These are phyloP conservation scores for Drosophila acutilabella DNA, from an alignment of 2,888 invertebrate genomes.

Conservation along the genomic window DNA sequence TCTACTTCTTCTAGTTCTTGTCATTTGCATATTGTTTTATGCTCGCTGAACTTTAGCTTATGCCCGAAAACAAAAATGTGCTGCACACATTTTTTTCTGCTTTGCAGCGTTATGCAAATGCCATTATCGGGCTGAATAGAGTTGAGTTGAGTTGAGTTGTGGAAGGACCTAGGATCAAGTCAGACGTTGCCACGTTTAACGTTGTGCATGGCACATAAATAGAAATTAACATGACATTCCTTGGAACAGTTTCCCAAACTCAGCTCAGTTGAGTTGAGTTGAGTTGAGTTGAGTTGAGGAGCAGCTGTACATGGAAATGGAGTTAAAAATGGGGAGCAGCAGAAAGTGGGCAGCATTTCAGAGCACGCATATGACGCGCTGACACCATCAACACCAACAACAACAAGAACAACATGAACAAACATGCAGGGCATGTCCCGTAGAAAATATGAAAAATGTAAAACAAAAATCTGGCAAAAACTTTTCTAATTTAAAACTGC, in stretches of 20 bases:
- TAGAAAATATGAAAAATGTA: slow-evolving; percentile 81
- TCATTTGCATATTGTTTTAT: slow-evolving; percentile 59
- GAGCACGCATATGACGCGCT: slow-evolving; percentile 70
- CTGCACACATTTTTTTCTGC: slow-evolving; percentile 54
- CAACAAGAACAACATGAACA: slow-evolving; percentile 45
- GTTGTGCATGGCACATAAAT: slow-evolving; percentile 63
- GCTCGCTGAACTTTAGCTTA: slow-evolving; percentile 47
- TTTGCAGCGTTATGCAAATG: slow-evolving; percentile 75
- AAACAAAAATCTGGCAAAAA: slow-evolving; percentile 80
- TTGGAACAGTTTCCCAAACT: slow-evolving; percentile 26
- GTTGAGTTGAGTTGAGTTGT: neutral
- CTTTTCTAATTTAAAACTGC: slow-evolving; percentile 81
- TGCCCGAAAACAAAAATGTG: slow-evolving; percentile 52
- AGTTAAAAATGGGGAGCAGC: slow-evolving; percentile 16
- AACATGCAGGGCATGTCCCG: slow-evolving; percentile 73
- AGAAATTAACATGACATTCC: slow-evolving; percentile 78
- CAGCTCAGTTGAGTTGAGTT: slow-evolving; percentile 23
- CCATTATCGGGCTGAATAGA: slow-evolving; percentile 41
- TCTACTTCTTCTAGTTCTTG: slow-evolving; percentile 7
- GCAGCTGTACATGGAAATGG: slow-evolving; percentile 39
- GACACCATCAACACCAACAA: slow-evolving; percentile 43
- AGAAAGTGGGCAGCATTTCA: slow-evolving; percentile 21
- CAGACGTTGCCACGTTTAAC: slow-evolving; percentile 49
- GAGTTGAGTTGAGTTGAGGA: slow-evolving; percentile 24
- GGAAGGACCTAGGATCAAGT: slow-evolving; percentile 36